Conservation (phyloP, 2,797 vertebrate species). For the Neosilurus hyrtlii region DNA sequence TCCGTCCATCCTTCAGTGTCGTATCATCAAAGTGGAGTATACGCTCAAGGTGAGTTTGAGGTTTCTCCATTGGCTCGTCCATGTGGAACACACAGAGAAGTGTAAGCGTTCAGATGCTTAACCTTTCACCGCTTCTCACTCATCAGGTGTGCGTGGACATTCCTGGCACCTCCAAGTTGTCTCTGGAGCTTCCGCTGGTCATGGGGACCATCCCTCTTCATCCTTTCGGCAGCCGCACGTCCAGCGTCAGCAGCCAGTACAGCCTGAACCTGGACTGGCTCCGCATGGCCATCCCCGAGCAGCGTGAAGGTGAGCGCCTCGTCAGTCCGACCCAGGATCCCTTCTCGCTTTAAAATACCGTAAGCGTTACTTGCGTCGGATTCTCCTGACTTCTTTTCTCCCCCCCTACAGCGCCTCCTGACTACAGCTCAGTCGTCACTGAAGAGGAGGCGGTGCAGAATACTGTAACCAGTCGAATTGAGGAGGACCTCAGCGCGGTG, state of each 20-base stretch:
- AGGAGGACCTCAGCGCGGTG: conserved; percentile 71
- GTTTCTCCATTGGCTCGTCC: neutral
- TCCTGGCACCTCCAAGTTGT: conserved; percentile 89
- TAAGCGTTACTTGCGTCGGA: neutral
- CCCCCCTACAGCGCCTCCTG: conserved; percentile 82
- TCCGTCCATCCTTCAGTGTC: conserved; percentile 91
- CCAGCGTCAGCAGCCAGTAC: conserved; percentile 90
- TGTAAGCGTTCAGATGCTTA: neutral
- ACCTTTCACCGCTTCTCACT: neutral
- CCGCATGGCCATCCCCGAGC: conserved; percentile 79
- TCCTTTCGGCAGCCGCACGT: conserved; percentile 87
- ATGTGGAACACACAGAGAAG: neutral
- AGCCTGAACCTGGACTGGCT: conserved; percentile 88
- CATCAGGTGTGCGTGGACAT: conserved; percentile 90
- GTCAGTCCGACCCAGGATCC: neutral
- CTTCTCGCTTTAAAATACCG: neutral
- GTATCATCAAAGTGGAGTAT: conserved; percentile 92
- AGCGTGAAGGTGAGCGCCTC: conserved; percentile 82
- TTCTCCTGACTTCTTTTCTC: neutral
- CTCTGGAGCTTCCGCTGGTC: conserved; percentile 88
- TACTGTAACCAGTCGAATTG: conserved; percentile 54
- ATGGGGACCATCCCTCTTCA: conserved; percentile 93
- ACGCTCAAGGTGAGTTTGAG: conserved; percentile 80
- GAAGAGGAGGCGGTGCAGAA: conserved; percentile 70
- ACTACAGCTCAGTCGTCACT: conserved; percentile 84